A percentile compares a stretch with the other conserved stretches of the same genome.
Evolutionary conservation across 2,888 invertebrate species (phyloP).

Genomic region (Mechanitis messenoides): DNA sequence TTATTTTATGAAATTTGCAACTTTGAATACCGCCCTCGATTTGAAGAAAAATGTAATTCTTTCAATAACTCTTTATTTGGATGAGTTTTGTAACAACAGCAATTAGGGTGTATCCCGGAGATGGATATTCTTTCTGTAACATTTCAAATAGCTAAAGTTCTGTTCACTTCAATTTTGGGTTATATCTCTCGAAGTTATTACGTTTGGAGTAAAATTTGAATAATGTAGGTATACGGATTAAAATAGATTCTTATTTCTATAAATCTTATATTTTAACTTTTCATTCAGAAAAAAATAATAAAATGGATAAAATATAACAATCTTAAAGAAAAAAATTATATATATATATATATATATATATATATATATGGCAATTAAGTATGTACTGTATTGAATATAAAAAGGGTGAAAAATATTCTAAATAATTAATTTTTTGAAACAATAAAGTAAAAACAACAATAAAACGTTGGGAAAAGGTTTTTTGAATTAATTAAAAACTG

Average conservation of each 20-base stretch:
- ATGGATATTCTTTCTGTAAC: slow-evolving; percentile 31
- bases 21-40: not conserved
- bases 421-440: too few species aligned
- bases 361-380: too few species aligned
- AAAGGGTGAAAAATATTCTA: too few species aligned
- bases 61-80: slow-evolving; percentile 24
- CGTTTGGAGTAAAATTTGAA: slow-evolving; percentile 27
- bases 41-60: slow-evolving; percentile 9
- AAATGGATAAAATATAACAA: too few species aligned
- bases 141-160: slow-evolving; percentile 30
- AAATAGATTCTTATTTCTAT: not conserved
- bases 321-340: too few species aligned
- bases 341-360: too few species aligned
- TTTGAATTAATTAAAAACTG: too few species aligned
- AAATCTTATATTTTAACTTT: too few species aligned
- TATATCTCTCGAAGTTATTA: slow-evolving; percentile 25
- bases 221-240: slow-evolving; percentile 3
- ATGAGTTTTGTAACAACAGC: slow-evolving; percentile 28
- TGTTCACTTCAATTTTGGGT: slow-evolving; percentile 30
- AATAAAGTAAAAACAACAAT: too few species aligned
- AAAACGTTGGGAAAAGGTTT: too few species aligned
- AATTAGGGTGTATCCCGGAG: slow-evolving; percentile 20
- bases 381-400: too few species aligned
- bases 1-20: not conserved
- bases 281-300: too few species aligned